Evolutionary conservation across 2,113 vertebrate species (phyloP).

Genomic region (Pagrus major): DNA sequence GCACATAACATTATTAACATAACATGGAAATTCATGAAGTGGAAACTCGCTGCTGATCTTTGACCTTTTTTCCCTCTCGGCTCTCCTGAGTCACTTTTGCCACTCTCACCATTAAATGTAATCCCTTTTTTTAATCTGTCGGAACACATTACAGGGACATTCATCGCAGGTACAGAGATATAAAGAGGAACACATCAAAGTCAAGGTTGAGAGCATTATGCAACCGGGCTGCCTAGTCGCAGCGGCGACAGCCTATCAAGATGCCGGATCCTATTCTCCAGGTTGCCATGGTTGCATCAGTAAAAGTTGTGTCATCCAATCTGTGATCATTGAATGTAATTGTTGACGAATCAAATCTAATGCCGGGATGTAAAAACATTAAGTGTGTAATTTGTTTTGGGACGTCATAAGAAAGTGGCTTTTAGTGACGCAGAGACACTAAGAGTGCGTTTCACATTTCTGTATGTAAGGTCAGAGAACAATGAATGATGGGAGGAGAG

Average conservation of each 20-base stretch:
- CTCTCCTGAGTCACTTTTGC: neutral
- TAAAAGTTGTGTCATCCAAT: slow-evolving; percentile 57
- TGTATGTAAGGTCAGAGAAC: neutral
- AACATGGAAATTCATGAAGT: neutral
- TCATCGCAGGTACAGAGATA: slow-evolving; percentile 52
- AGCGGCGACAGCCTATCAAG: slow-evolving; percentile 45
- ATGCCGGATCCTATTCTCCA: slow-evolving; percentile 34
- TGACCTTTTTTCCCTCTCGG: neutral
- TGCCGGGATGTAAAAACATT: neutral
- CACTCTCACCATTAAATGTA: slow-evolving; percentile 18
- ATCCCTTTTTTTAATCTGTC: neutral
- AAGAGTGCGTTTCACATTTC: neutral
- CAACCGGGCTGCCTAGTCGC: slow-evolving; percentile 48
- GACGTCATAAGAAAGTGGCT: neutral
- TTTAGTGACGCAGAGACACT: neutral
- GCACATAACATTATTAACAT: slow-evolving; percentile 1
- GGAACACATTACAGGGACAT: slow-evolving; percentile 14
- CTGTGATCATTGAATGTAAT: slow-evolving; percentile 33
- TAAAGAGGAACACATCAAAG: slow-evolving; percentile 50
- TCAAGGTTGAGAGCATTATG: slow-evolving; percentile 60
- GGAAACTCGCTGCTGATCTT: neutral
- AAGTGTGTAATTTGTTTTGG: neutral
- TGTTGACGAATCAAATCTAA: slow-evolving; percentile 32
- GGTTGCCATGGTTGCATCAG: slow-evolving; percentile 72
- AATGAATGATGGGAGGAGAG: neutral